Conservation (phyloP, 37 sponge, comb jelly and placozoan genomes). For the Diacarnus erythraeanus region DNA sequence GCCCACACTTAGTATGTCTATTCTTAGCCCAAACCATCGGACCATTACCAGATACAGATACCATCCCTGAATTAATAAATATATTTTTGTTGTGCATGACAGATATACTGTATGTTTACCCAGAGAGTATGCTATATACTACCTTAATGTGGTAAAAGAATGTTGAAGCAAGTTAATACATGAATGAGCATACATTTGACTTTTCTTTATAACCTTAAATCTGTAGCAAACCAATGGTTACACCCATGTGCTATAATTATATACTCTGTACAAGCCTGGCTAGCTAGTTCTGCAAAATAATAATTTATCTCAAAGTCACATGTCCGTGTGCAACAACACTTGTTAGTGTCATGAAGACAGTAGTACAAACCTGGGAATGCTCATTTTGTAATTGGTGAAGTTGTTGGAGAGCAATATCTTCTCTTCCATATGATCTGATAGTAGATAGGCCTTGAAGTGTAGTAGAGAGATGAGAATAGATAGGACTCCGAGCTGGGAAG, state of each 20-base stretch:
- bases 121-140: too few species aligned
- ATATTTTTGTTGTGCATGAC: neutral
- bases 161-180: too few species aligned
- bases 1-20: constrained; percentile 52
- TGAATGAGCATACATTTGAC: too few species aligned
- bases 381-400: constrained; percentile 54
- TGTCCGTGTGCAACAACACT: neutral
- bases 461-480: constrained; percentile 79
- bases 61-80: constrained; percentile 55
- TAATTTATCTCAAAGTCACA: neutral
- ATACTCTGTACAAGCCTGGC: too few species aligned
- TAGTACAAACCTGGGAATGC: constrained; percentile 30
- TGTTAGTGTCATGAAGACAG: neutral
- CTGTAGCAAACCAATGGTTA: too few species aligned
- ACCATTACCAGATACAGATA: constrained; percentile 50
- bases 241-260: too few species aligned
- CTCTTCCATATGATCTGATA: constrained; percentile 57
- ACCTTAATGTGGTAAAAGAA: too few species aligned
- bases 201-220: too few species aligned
- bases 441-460: constrained; percentile 80
- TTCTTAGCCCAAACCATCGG: constrained; percentile 79
- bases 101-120: too few species aligned
- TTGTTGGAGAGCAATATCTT: constrained; percentile 10
- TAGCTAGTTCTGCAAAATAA: too few species aligned
- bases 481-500: constrained; percentile 79